These are phyloP conservation scores for Hafferia zeledoni DNA, from an alignment of 2,797 vertebrate genomes.

Conservation along the genomic window DNA sequence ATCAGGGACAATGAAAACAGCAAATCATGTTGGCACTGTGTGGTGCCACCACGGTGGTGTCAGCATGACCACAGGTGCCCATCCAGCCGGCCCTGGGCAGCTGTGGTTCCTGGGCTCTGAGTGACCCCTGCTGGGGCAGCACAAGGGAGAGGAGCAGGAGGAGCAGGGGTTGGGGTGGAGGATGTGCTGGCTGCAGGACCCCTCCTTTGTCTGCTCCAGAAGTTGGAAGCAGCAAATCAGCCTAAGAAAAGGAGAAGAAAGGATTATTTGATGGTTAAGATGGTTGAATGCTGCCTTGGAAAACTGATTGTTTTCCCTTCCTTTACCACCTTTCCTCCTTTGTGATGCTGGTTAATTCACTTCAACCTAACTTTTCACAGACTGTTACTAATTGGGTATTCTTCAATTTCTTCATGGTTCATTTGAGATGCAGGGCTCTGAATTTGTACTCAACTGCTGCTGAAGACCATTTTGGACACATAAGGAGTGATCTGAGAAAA, in stretches of 20 bases:
- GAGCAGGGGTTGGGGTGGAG: not conserved
- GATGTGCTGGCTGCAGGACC: not conserved
- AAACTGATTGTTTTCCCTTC: conserved; percentile 54
- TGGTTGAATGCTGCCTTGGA: conserved; percentile 53
- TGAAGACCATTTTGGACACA: conserved; percentile 54
- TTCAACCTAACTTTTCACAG: conserved; percentile 68
- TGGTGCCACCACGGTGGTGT: not conserved
- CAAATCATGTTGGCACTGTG: rapidly evolving
- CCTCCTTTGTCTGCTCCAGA: conserved; percentile 4
- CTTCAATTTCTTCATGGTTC: conserved; percentile 67
- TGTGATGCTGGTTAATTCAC: conserved; percentile 61
- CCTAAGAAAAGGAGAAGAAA: conserved; percentile 48
- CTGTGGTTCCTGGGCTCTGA: conserved; percentile 53
- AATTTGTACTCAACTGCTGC: conserved; percentile 54
- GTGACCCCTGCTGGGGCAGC: conserved; percentile 68
- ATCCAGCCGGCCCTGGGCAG: not conserved
- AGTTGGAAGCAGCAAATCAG: conserved; percentile 33
- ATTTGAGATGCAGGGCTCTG: conserved; percentile 58
- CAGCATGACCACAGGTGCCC: not conserved
- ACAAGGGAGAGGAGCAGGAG: conserved; percentile 38
- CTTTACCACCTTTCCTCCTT: conserved; percentile 61
- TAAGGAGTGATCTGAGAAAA: conserved; percentile 47
- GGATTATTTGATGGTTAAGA: conserved; percentile 47
- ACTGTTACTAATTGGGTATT: conserved; percentile 72
- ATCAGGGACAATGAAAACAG: rapidly evolving